Evolutionary conservation across 2,797 vertebrate genomes (phyloP).

Genomic region (Sciurus vulgaris): DNA sequence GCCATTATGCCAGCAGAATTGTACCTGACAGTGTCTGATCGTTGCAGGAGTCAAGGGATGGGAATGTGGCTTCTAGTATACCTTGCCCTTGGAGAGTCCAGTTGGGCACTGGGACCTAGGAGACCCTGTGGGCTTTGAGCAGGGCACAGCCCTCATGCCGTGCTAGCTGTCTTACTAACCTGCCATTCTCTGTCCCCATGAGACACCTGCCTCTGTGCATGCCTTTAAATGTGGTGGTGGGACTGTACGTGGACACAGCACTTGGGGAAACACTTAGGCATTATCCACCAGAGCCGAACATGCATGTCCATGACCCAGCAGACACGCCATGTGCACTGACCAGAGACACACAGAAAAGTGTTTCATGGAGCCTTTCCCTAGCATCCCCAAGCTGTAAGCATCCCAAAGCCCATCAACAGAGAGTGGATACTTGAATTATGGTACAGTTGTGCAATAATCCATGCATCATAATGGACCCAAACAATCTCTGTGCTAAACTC

Average conservation of each 20-base stretch:
- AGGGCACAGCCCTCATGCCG: neutral
- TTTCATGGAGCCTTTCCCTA: neutral
- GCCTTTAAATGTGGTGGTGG: neutral
- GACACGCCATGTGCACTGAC: accelerated
- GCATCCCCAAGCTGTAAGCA: neutral
- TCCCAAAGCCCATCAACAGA: neutral
- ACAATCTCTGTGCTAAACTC: neutral
- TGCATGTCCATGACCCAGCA: neutral
- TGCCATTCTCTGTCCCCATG: no score
- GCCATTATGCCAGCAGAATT: neutral
- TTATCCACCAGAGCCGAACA: neutral
- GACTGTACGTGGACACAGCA: neutral
- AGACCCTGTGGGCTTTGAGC: neutral
- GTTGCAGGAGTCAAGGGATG: neutral
- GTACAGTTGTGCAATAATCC: accelerated
- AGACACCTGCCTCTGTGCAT: neutral
- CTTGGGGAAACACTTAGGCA: neutral
- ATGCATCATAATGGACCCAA: accelerated
- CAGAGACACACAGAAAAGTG: accelerated
- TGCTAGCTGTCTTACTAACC: neutral
- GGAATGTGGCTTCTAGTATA: neutral
- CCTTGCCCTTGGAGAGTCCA: neutral
- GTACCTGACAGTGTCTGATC: neutral
- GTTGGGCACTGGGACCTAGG: neutral
- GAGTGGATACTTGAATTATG: neutral